These are phyloP conservation scores for Tanypteryx hageni DNA, from an alignment of 2,888 invertebrate genomes.

Conservation along the genomic window DNA sequence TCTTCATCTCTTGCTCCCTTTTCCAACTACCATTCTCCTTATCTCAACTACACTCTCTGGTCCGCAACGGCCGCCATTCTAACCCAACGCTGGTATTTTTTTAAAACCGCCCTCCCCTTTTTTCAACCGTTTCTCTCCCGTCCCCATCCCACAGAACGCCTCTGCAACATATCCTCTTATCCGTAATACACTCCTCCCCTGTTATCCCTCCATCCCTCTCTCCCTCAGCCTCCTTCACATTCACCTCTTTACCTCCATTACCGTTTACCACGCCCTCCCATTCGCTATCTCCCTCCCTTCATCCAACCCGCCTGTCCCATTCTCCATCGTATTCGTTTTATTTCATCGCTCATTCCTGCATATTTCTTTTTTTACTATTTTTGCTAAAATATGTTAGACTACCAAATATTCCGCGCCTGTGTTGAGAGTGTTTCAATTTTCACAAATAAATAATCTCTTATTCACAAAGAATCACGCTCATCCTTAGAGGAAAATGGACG, in stretches of 20 bases:
- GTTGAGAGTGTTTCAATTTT: too few relatives aligned
- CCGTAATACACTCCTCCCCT: neutral
- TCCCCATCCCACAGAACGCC: neutral
- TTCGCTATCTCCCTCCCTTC: neutral
- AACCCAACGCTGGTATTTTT: neutral
- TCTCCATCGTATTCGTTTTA: neutral
- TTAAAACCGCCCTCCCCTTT: neutral
- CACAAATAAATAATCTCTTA: too few relatives aligned
- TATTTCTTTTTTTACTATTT: neutral
- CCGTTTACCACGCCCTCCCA: conserved; percentile 7
- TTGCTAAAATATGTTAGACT: neutral
- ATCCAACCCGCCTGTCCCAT: neutral
- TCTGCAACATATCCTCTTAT: neutral
- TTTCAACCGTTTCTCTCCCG: too few relatives aligned
- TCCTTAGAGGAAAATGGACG: too few relatives aligned
- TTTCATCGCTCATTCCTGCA: neutral
- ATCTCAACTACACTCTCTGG: conserved; percentile 16
- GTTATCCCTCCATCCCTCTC: neutral
- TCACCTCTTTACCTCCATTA: neutral
- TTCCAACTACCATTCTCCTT: neutral
- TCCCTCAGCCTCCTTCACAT: neutral
- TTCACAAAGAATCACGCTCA: too few relatives aligned
- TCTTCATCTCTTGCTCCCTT: neutral
- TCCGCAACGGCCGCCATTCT: conserved; percentile 23
- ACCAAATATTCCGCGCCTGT: neutral